Evolutionary conservation across 1,140 invertebrate genomes (phyloP).

Genomic region (Maniola jurtina): DNA sequence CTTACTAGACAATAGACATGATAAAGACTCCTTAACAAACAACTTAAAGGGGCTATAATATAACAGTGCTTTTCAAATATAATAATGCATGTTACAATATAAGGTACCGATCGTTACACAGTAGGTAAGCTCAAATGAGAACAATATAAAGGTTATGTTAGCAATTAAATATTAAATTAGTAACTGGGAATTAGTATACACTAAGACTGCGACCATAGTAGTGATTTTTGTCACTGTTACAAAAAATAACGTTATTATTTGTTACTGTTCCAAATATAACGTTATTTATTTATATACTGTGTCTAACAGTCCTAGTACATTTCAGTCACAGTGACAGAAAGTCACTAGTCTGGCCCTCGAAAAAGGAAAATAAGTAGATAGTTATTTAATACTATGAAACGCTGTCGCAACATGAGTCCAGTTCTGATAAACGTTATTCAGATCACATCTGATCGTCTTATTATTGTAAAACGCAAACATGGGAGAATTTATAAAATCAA

Average conservation of each 20-base stretch:
- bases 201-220: neutral
- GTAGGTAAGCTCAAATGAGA: constrained; percentile 61
- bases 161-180: constrained; percentile 3
- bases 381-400: constrained; percentile 7
- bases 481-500: constrained; percentile 55
- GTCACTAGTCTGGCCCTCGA: neutral
- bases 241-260: neutral
- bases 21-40: constrained; percentile 77
- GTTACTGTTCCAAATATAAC: neutral
- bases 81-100: constrained; percentile 54
- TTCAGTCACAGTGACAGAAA: neutral
- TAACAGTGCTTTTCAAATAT: constrained; percentile 73
- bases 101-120: constrained; percentile 62
- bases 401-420: constrained; percentile 37
- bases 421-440: constrained; percentile 64
- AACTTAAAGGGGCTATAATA: constrained; percentile 64
- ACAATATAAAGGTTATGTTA: constrained; percentile 36
- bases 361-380: neutral
- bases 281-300: neutral
- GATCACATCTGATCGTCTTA: constrained; percentile 67
- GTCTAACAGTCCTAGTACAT: too few relatives aligned
- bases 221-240: neutral
- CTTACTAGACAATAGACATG: constrained; percentile 76
- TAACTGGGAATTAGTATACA: neutral
- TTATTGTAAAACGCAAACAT: constrained; percentile 38